A percentile compares a stretch with the other conserved stretches of the same genome.
These are phyloP conservation scores for Lacerta agilis DNA, from an alignment of 2,797 vertebrate species.

Conservation along the genomic window DNA sequence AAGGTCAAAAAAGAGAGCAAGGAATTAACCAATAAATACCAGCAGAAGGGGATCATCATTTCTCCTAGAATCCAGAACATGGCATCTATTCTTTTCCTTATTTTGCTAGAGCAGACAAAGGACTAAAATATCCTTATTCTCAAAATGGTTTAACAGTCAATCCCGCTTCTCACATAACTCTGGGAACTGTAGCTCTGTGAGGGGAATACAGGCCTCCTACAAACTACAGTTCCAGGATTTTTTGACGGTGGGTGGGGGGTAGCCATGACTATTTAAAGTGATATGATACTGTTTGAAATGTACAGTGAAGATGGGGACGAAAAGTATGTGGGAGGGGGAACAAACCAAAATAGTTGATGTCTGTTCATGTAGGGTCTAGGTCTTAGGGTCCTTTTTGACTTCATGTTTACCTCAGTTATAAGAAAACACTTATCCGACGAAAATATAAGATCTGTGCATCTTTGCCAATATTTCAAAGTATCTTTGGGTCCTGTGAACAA, in stretches of 20 bases:
- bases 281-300: too few species aligned
- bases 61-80: rapidly evolving
- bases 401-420: neutral
- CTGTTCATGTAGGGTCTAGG: neutral
- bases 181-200: too few species aligned
- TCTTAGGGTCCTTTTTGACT: neutral
- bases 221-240: too few species aligned
- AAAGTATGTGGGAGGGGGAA: neutral
- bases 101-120: neutral
- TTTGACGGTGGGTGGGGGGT: too few species aligned
- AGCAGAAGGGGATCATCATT: slow-evolving; percentile 41
- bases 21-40: slow-evolving; percentile 32
- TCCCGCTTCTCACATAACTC: too few species aligned
- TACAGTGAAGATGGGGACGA: too few species aligned
- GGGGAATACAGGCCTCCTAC: too few species aligned
- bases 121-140: neutral
- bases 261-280: too few species aligned
- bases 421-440: neutral
- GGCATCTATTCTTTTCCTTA: neutral
- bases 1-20: slow-evolving; percentile 60
- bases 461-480: neutral
- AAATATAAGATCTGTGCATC: neutral
- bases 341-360: neutral
- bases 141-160: too few species aligned
- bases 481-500: neutral